Evolutionary conservation across 1,140 invertebrate genomes (phyloP), one percentile per base, ranked within the genome.

Genomic region (Pogonomyrmex barbatus): DNA sequence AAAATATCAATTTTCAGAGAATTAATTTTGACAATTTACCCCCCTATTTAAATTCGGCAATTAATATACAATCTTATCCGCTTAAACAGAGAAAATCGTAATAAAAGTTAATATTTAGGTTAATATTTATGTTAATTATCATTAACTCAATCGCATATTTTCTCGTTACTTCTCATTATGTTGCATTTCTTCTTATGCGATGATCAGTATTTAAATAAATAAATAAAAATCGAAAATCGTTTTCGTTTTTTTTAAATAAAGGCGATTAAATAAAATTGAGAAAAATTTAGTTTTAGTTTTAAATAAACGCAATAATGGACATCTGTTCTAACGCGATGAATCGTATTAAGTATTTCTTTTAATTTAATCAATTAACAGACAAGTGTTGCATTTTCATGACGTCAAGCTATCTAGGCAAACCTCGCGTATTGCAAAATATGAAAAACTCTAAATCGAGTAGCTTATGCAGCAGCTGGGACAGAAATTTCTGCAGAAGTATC

Each of bases 401-500:
- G 56, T 42, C 42, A 39, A 75, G 54, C 45, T 83, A 30, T 30
- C 10, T 39, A 30, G 30, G n/a, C 65, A 56, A 79, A 17, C 6
- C 67, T 58, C 54, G 54, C 54, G 12, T 42, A 73, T 50, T 60
- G 54, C 52, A 60, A 33, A 75, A 50, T 73, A 60, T 50, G 62
- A 83, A 79, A 82, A 83, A n/a, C 17, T 47, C 24, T 14, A 73
- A 83, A 83, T 83, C 68, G 68, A 83, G 79, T 73, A 83, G 68
- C 68, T 83, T 75, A 62, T 83, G 68, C 68, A 83, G 68, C 79
- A 83, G 68, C 68, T 83, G 79, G 54, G 54, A 73, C 68, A 82
- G 68, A 83, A 83, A 83, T 83, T 83, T 73, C 54, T 73, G 30
- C 68, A 36, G 45, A 83, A 73, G 68, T 75, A 83, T 83, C 79